phyloP scores from a whole-genome alignment of 2,888 invertebrate genomes.

The Cosmopolites sordidus region DNA sequence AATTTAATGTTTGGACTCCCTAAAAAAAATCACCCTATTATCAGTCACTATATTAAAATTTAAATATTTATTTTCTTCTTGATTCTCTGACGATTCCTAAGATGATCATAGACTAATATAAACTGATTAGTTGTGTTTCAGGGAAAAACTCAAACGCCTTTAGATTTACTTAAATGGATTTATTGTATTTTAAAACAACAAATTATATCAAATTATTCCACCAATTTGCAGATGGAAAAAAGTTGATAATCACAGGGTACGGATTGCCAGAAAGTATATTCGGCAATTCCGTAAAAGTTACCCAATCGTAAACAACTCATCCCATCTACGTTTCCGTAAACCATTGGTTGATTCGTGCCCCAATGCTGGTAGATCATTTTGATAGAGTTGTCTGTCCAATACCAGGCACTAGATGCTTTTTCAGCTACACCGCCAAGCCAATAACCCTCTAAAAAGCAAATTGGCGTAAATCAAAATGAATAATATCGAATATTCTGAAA shows the following conservation, averaged over 20 bases:
- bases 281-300: not conserved
- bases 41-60: no score
- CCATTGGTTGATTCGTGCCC: conserved; percentile 2
- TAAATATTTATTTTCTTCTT: no score
- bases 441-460: conserved; percentile 1
- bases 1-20: no score
- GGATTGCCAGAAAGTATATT: not conserved
- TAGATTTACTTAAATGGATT: no score
- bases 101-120: no score
- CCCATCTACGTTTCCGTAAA: not conserved
- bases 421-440: not conserved
- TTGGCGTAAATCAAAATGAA: not conserved
- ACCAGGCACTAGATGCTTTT: not conserved
- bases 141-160: no score
- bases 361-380: not conserved
- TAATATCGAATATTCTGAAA: no score
- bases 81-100: no score
- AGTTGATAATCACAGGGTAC: not conserved
- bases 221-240: not conserved
- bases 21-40: no score
- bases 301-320: not conserved
- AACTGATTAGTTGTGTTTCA: no score
- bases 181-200: no score
- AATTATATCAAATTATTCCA: no score
- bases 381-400: not conserved